phyloP scores from a whole-genome alignment of 2,797 vertebrate genomes.

The Sebastes diaconus region DNA sequence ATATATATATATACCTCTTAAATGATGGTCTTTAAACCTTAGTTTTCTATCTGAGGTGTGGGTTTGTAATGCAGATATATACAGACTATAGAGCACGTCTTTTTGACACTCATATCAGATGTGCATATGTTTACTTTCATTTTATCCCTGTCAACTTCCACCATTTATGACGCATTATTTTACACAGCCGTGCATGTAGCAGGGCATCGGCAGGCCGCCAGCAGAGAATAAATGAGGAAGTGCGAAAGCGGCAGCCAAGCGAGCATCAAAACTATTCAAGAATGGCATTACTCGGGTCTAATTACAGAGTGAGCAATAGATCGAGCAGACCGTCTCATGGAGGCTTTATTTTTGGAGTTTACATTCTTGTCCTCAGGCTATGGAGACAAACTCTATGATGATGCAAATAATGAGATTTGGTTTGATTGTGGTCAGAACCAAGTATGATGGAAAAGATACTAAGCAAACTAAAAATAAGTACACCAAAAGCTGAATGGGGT shows the following conservation, averaged over 20 bases:
- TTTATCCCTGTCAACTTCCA: background rate
- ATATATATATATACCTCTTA: background rate
- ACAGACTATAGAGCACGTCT: background rate
- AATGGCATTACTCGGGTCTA: background rate
- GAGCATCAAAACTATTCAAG: background rate
- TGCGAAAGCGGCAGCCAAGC: background rate
- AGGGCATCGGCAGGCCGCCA: background rate
- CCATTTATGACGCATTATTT: background rate
- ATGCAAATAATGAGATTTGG: background rate
- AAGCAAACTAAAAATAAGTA: background rate
- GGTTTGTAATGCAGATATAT: background rate
- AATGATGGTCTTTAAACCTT: background rate
- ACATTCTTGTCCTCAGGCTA: background rate
- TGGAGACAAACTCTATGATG: background rate
- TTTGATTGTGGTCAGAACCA: background rate
- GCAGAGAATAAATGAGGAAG: conserved; percentile 34
- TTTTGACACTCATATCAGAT: background rate
- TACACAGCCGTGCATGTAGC: background rate
- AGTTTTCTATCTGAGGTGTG: background rate
- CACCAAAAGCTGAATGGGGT: background rate
- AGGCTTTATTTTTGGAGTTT: background rate
- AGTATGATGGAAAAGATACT: background rate
- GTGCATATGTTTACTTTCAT: background rate
- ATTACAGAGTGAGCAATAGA: background rate
- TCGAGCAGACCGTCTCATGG: too few relatives aligned